Evolutionary conservation across 2,113 vertebrate species (phyloP), one percentile per base, ranked within the genome.

Genomic region (Plotosus lineatus): DNA sequence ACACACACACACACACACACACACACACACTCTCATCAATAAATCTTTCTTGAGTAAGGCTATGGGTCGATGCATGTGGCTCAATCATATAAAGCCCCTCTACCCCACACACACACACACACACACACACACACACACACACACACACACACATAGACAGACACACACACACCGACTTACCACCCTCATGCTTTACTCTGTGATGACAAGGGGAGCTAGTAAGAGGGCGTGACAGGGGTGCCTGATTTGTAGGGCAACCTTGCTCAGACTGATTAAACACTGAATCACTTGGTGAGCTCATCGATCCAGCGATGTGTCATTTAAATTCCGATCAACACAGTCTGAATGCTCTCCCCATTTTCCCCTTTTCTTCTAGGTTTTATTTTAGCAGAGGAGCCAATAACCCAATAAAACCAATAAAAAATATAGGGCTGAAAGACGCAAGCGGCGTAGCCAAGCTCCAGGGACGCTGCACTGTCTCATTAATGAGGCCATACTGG

Each of bases 141-240:
- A 71, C 78, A 75, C 4, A 58, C 17, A 63, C 55, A 50, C 69
- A 44, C 17, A n/a, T n/a, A n/a, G n/a, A 42, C 50, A 53, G 38
- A 73, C n/a, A 66, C 28, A 33, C 44, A 63, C 60, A 48, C 33
- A 28, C 36, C 63, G 75, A 75, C 4, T 50, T 17, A 63, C 55
- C 69, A 44, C 17, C 71, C 61, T 66, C n/a, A 28, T 51, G 15
- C 31, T 74, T 63, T 75, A 74, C 85, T 79, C n/a, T 69, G 75
- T 89, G 51, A 82, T 77, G 56, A 75, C 68, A 81, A 68, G 46
- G 31, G 38, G 15, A 72, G 63, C 73, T 40, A 42, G 51, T 68
- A 71, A 33, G 42, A 44, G 68, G 4, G 31, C 14, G 28, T 0
- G 40, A 14, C 5, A 56, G 23, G 66, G 44, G 28, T 14, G 33